phyloP scores from a whole-genome alignment of 2,797 vertebrate genomes.

The Molossus alvarezi region DNA sequence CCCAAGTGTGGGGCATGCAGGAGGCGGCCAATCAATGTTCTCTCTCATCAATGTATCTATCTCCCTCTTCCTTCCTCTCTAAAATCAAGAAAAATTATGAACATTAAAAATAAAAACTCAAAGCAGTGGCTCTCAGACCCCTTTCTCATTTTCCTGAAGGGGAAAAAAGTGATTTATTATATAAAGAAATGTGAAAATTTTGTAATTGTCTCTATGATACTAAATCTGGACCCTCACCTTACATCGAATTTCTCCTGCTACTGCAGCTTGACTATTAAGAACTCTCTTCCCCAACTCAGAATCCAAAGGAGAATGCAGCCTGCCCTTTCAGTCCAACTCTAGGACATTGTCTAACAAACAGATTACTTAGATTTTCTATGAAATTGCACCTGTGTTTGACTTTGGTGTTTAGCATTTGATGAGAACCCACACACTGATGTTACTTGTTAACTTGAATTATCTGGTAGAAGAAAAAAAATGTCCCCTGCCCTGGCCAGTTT shows the following conservation, averaged over 20 bases:
- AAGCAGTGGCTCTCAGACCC: background rate
- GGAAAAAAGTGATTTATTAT: background rate
- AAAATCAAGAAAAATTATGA: background rate
- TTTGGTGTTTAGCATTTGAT: background rate
- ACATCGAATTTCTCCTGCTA: background rate
- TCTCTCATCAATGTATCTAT: background rate
- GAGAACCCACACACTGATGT: background rate
- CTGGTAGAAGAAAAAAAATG: background rate
- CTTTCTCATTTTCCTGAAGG: background rate
- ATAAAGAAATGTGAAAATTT: background rate
- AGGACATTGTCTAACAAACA: background rate
- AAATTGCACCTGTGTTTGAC: background rate
- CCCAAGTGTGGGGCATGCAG: background rate
- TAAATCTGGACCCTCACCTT: background rate
- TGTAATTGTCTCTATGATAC: background rate
- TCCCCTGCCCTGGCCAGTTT: background rate
- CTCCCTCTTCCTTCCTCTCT: background rate
- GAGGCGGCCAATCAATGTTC: background rate
- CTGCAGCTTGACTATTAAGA: background rate
- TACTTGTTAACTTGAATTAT: background rate
- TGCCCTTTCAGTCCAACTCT: too few relatives aligned
- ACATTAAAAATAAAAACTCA: background rate
- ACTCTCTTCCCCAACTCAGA: background rate
- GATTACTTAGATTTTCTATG: background rate
- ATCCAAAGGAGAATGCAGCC: background rate